phyloP scores from a whole-genome alignment of 2,797 vertebrate genomes.

The Spea hammondii region DNA sequence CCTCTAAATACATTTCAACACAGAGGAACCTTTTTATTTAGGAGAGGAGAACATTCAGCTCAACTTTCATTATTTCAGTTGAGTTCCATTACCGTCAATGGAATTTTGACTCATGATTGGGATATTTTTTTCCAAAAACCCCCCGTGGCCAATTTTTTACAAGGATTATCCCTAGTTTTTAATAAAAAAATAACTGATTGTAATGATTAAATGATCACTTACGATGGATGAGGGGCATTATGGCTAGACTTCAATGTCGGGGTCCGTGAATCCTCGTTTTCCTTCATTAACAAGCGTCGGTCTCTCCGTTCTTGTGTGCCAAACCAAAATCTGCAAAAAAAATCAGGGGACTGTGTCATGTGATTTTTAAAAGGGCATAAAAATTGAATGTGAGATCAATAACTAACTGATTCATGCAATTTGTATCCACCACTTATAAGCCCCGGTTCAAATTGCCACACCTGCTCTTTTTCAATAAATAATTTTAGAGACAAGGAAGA shows the following conservation, averaged over 20 bases:
- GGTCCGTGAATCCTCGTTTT: constrained; percentile 84
- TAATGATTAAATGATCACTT: constrained; percentile 49
- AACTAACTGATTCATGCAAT: neutral
- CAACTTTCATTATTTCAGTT: no score
- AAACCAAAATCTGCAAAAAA: constrained; percentile 78
- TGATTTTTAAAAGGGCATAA: neutral
- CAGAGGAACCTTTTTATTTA: no score
- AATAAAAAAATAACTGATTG: no score
- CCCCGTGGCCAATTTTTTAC: no score
- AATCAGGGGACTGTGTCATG: neutral
- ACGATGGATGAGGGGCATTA: constrained; percentile 52
- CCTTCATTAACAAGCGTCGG: constrained; percentile 84
- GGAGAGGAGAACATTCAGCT: no score
- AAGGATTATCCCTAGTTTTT: no score
- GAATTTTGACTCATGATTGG: neutral
- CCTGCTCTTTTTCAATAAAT: no score
- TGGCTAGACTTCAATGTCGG: constrained; percentile 78
- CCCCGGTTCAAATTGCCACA: no score
- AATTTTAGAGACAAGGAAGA: no score
- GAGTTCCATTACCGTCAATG: neutral
- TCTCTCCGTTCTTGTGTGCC: constrained; percentile 87
- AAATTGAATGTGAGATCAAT: neutral
- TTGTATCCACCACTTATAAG: no score
- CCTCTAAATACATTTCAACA: no score
- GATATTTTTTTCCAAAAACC: no score